Percentiles rank a stretch among this genome's conserved stretches.
Conservation (phyloP, 2,888 invertebrate species). For the Mechanitis messenoides region DNA sequence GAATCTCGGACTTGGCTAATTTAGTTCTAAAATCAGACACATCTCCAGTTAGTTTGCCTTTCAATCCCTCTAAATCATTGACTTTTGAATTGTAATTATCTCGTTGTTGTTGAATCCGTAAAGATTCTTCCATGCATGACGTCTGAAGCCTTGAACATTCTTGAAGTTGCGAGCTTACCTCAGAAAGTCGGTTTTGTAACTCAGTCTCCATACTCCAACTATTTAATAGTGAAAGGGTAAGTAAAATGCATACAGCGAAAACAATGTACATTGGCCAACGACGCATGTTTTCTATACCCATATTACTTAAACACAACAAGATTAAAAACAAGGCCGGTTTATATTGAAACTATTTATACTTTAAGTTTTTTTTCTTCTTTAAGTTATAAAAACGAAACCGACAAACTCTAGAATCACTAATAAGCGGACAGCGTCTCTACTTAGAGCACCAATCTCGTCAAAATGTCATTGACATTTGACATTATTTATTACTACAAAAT, state of each 20-base stretch:
- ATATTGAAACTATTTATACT: neutral
- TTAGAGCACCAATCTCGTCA: conserved; percentile 6
- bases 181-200: conserved; percentile 55
- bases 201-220: conserved; percentile 67
- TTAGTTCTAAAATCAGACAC: conserved; percentile 49
- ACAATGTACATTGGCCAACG: conserved; percentile 71
- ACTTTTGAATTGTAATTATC: conserved; percentile 57
- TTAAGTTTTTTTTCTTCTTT: conserved; percentile 10
- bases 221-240: conserved; percentile 68
- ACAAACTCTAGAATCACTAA: conserved; percentile 8
- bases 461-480: conserved; percentile 23
- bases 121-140: conserved; percentile 62
- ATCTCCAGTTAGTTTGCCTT: conserved; percentile 49
- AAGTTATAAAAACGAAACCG: conserved; percentile 10
- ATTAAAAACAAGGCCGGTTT: conserved; percentile 4
- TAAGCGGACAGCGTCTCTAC: neutral
- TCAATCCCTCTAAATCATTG: conserved; percentile 55
- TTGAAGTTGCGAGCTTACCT: conserved; percentile 58
- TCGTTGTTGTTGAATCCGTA: conserved; percentile 59
- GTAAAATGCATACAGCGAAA: conserved; percentile 62
- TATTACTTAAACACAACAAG: conserved; percentile 32
- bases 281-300: conserved; percentile 74
- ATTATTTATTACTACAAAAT: conserved; percentile 6
- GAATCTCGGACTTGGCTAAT: conserved; percentile 52
- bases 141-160: conserved; percentile 65